phyloP scores from a whole-genome alignment of 1,140 invertebrate genomes.

The Ectropis grisescens region DNA sequence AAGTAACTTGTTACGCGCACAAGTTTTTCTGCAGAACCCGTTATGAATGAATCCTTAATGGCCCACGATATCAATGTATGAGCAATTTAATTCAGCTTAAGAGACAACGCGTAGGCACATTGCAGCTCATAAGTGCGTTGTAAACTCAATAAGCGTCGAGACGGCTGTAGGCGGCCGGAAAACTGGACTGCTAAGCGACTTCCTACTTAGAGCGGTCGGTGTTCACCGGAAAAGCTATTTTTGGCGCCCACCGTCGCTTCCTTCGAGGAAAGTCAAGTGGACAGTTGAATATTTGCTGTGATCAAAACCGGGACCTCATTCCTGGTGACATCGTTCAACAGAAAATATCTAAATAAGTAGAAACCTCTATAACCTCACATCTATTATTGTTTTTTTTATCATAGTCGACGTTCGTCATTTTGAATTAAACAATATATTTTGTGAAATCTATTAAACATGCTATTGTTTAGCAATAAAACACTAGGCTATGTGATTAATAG shows the following conservation, averaged over 20 bases:
- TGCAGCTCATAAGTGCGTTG: constrained; percentile 57
- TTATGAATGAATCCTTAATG: constrained; percentile 30
- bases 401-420: too few species aligned
- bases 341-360: too few species aligned
- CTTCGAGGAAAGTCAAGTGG: constrained; percentile 55
- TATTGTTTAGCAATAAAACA: too few species aligned
- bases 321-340: too few species aligned
- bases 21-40: too few species aligned
- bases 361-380: too few species aligned
- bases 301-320: constrained; percentile 16
- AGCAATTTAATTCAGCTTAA: constrained; percentile 64
- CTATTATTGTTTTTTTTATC: too few species aligned
- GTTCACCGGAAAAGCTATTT: constrained; percentile 63
- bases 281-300: constrained; percentile 26
- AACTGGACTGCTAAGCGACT: constrained; percentile 44
- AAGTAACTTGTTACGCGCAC: too few species aligned
- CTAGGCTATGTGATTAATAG: too few species aligned
- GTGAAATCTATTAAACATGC: too few species aligned
- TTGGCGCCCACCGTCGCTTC: constrained; percentile 58
- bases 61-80: constrained; percentile 47
- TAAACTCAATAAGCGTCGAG: constrained; percentile 59
- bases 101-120: constrained; percentile 46
- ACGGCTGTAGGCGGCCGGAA: constrained; percentile 60
- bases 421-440: too few species aligned
- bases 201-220: constrained; percentile 57